Conservation (phyloP, 2,113 vertebrate species). For the Actenoides hombroni region DNA sequence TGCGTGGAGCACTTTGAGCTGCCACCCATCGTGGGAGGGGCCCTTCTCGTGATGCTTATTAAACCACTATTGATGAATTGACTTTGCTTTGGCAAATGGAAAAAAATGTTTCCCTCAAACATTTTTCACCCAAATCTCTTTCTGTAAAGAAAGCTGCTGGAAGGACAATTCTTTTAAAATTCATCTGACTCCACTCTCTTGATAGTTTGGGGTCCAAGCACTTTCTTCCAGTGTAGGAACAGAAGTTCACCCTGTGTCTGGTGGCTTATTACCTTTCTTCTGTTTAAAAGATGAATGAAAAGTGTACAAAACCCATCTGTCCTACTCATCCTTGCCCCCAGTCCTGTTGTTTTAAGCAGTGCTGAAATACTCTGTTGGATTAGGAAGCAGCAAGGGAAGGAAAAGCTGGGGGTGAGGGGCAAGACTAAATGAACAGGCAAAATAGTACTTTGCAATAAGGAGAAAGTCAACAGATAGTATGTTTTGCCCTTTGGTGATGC, state of each 20-base stretch:
- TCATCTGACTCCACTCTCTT: not conserved
- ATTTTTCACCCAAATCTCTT: not conserved
- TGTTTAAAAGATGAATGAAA: not conserved
- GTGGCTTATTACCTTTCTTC: not conserved
- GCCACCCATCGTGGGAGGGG: not conserved
- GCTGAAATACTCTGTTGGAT: not conserved
- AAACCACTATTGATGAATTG: not conserved
- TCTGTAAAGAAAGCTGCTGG: not conserved
- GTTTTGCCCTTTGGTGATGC: not conserved
- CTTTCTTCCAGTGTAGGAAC: not conserved
- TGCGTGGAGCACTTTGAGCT: not conserved
- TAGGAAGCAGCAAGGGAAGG: not conserved
- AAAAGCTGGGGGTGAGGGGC: not conserved
- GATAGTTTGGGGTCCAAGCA: not conserved
- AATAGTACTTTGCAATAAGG: not conserved
- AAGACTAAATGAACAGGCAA: not conserved
- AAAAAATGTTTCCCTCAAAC: not conserved
- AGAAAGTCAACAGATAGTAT: not conserved
- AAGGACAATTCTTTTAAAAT: not conserved
- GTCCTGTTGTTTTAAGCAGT: not conserved
- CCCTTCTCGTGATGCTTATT: not conserved
- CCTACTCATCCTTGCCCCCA: not conserved
- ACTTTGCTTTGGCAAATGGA: not conserved
- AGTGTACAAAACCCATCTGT: not conserved
- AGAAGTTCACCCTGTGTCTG: not conserved